Base-by-base conservation (phyloP, 2,113 vertebrate genomes). In the Alouatta palliata region DNA sequence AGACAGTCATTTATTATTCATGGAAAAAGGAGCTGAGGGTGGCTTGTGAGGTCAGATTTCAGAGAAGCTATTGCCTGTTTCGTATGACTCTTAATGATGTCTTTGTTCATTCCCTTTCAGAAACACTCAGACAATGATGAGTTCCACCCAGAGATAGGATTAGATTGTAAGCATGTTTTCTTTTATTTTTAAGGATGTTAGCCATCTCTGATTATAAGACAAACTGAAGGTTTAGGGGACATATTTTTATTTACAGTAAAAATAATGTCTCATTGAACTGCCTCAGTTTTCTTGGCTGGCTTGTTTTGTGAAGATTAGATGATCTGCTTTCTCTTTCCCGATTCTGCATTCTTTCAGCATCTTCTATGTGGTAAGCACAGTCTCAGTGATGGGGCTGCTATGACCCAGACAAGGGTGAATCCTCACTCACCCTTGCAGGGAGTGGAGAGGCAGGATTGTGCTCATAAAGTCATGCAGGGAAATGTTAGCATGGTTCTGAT, bases 1-100 rank as follows among this genome's bases (percentile, higher is more conserved):
- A 95, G 40, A 45, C 66, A 92, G 70, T 96, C 76, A 91, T 97
- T 90, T 94, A 87, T 97, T 94, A 93, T 97, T 97, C 80, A 80
- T 95, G 95, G 75, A 43, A 80, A 95, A 96, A 81, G 83, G 86
- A 71, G 32, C 54, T 47, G 35, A 73, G 91, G 47, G 8, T 86
- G 90, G 45, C 45, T 70, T 47, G 20, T 32, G 76, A 92, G 75
- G 70, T 96, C 77, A 84, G 35, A 71, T 90, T 92, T 80, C 79
- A 58, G 40, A 87, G 83, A 83, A n/a, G 84, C 64, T 52, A 21
- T 93, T 87, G 45, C 45, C 21, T 83, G 2, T 68, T 91, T 75
- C 87, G 92, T 75, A 73, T 71, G 90, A 76, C 32, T 37, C 47
- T 97, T 40, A 58, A 27, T 70, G 70, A 40, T 19, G 5, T 87